A percentile compares a stretch with the other conserved stretches of the same genome.
Evolutionary conservation across 2,113 vertebrate species (phyloP).

Genomic region (Probosciger aterrimus): DNA sequence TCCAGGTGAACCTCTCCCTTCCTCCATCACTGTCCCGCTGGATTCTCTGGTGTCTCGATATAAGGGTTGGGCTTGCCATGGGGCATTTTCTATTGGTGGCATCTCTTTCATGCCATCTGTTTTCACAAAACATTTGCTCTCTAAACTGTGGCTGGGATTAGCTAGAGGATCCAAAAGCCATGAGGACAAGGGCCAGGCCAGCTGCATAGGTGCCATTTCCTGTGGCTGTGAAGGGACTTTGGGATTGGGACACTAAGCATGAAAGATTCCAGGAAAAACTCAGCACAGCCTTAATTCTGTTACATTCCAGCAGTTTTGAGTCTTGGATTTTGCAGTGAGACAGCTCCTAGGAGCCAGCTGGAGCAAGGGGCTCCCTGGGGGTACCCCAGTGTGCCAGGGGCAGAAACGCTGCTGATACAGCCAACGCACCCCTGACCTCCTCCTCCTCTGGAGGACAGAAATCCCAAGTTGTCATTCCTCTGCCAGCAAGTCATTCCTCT

Average conservation of each 20-base stretch:
- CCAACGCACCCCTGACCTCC: background rate
- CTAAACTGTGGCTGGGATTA: background rate
- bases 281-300: background rate
- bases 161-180: background rate
- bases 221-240: background rate
- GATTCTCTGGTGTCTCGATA: background rate
- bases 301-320: background rate
- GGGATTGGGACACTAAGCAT: background rate
- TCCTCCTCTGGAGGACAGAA: background rate
- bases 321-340: background rate
- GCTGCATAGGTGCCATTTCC: background rate
- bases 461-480: background rate
- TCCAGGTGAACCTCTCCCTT: background rate
- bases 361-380: background rate
- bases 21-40: background rate
- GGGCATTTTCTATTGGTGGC: background rate
- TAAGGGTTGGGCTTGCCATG: background rate
- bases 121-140: background rate
- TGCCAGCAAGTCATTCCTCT: background rate
- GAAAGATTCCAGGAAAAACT: background rate
- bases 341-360: background rate
- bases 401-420: background rate
- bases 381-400: background rate
- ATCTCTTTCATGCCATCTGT: background rate
- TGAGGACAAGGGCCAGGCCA: background rate